Percentiles rank a stretch among this genome's conserved stretches.
phyloP scores from a whole-genome alignment of 2,113 vertebrate genomes.

The Neogale vison region DNA sequence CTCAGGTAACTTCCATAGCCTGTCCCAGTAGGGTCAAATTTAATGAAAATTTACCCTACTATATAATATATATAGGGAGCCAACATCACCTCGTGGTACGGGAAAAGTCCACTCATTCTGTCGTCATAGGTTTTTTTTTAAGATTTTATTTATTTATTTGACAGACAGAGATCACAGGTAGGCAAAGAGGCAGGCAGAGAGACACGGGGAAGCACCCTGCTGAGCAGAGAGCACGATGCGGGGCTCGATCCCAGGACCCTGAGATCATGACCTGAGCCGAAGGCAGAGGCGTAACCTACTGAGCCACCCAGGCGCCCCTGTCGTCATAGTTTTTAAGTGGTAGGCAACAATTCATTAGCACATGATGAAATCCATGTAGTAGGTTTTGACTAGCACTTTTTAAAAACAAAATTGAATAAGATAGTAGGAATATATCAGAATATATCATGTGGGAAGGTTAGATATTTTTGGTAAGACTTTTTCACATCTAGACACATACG shows the following conservation, averaged over 20 bases:
- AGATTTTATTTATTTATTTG: too few species aligned
- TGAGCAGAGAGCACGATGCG: too few species aligned
- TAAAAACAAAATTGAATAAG: conserved; percentile 23
- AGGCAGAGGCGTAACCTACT: too few species aligned
- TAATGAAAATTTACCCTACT: neutral
- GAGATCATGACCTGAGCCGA: too few species aligned
- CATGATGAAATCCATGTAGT: conserved; percentile 7
- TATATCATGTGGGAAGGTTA: neutral
- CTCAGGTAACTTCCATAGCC: conserved; percentile 1
- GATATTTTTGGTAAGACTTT: conserved; percentile 9
- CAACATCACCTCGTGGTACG: neutral
- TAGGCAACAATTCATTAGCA: neutral
- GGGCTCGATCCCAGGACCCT: too few species aligned
- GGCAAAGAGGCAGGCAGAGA: too few species aligned
- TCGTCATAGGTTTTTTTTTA: neutral
- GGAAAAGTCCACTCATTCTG: neutral
- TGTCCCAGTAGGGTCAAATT: neutral
- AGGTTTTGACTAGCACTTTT: neutral
- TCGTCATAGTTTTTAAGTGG: conserved; percentile 13
- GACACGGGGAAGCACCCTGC: too few species aligned
- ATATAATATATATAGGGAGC: neutral
- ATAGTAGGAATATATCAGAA: conserved; percentile 25
- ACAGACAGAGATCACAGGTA: too few species aligned
- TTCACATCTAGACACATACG: neutral
- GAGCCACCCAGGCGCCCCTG: neutral